A percentile compares a stretch with the other conserved stretches of the same genome.
phyloP scores from a whole-genome alignment of 2,888 invertebrate genomes.

The Andrena praecox region DNA sequence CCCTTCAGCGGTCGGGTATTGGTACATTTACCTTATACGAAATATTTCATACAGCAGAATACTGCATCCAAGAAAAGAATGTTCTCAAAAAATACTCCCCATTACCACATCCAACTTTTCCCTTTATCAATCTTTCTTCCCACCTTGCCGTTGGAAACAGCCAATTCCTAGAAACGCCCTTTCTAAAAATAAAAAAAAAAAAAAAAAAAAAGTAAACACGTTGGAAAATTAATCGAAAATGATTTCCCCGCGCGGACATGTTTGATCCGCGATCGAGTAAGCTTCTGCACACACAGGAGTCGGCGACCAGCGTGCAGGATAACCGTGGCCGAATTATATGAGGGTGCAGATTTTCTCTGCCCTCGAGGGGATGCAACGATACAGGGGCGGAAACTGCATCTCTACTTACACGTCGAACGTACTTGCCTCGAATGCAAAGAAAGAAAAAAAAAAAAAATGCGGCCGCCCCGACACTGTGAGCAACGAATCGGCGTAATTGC shows the following conservation, averaged over 20 bases:
- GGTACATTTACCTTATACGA: too few relatives aligned
- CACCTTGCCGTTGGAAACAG: too few relatives aligned
- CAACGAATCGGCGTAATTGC: constrained; percentile 59
- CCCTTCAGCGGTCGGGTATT: too few relatives aligned
- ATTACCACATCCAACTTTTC: too few relatives aligned
- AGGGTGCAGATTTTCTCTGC: constrained; percentile 39
- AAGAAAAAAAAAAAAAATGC: constrained; percentile 25
- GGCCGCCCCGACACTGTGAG: not conserved
- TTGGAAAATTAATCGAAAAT: not conserved
- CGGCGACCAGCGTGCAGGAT: not conserved
- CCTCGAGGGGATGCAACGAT: constrained; percentile 23
- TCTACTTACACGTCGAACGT: constrained; percentile 11
- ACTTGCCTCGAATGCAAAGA: not conserved
- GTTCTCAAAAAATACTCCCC: too few relatives aligned
- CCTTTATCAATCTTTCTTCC: too few relatives aligned
- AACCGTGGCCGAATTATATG: constrained; percentile 22
- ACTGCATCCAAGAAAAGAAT: too few relatives aligned
- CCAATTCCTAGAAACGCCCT: too few relatives aligned
- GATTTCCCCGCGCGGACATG: not conserved
- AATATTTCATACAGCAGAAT: too few relatives aligned
- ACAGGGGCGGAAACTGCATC: constrained; percentile 23
- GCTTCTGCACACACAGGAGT: not conserved
- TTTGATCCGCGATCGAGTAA: not conserved
- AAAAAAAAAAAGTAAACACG: not conserved
- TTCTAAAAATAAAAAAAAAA: not conserved